Evolutionary conservation across 2,888 invertebrate species (phyloP).

Genomic region (Nymphalis urticae): DNA sequence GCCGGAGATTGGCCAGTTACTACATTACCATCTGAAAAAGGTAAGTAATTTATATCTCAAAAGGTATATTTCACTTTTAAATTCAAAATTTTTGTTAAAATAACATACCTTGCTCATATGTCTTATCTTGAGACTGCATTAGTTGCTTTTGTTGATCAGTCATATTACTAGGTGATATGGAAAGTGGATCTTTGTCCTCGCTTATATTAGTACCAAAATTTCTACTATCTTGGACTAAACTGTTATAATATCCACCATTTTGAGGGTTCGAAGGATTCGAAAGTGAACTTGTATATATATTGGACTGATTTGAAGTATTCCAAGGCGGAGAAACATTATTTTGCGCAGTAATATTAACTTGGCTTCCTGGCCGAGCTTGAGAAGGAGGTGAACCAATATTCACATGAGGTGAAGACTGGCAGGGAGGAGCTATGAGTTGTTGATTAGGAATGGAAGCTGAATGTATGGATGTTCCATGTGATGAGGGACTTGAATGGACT

Average conservation of each 20-base stretch:
- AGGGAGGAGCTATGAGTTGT: constrained; percentile 74
- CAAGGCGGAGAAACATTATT: constrained; percentile 75
- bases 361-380: constrained; percentile 72
- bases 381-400: constrained; percentile 84
- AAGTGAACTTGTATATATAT: constrained; percentile 64
- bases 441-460: constrained; percentile 77
- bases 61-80: background rate
- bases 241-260: constrained; percentile 77
- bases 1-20: constrained; percentile 82
- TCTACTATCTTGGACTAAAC: constrained; percentile 67
- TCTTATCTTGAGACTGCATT: constrained; percentile 67
- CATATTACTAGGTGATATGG: constrained; percentile 70
- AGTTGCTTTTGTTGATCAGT: constrained; percentile 62
- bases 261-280: constrained; percentile 68
- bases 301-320: constrained; percentile 71
- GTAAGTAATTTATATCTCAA: background rate
- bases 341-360: constrained; percentile 73
- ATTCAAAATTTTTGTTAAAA: background rate
- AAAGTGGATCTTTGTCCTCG: constrained; percentile 75
- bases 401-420: constrained; percentile 80
- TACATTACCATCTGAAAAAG: constrained; percentile 66
- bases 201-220: constrained; percentile 65
- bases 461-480: constrained; percentile 77
- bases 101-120: constrained; percentile 69
- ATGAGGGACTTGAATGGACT: constrained; percentile 71